A percentile compares a stretch with the other conserved stretches of the same genome.
Conservation (phyloP, 2,797 vertebrate genomes). For the Cygnus olor region DNA sequence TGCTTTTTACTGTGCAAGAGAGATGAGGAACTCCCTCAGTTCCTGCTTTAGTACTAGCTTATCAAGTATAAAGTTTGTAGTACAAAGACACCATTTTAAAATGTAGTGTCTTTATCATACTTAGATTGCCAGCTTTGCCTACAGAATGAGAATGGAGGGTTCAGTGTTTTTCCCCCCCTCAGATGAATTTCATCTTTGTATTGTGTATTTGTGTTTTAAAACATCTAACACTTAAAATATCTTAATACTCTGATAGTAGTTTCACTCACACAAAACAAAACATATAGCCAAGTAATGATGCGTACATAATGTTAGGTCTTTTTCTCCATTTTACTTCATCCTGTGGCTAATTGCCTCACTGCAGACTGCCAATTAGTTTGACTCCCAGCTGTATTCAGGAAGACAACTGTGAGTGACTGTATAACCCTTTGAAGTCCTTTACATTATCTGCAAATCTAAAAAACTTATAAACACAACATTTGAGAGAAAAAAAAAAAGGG, state of each 20-base stretch:
- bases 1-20: not conserved
- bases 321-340: constrained; percentile 34
- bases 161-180: not conserved
- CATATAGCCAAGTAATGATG: constrained; percentile 1
- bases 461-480: not conserved
- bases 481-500: not conserved
- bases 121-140: not conserved
- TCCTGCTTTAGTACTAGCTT: not conserved
- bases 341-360: constrained; percentile 35
- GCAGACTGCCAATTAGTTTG: constrained; percentile 36
- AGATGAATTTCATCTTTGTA: not conserved
- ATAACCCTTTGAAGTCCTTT: constrained; percentile 52
- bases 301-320: constrained; percentile 9
- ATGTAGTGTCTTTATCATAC: not conserved
- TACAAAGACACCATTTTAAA: not conserved
- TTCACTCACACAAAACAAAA: constrained; percentile 9
- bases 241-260: not conserved
- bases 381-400: constrained; percentile 35
- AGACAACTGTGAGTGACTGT: not conserved
- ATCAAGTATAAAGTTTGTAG: not conserved
- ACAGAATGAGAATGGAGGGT: not conserved
- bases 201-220: not conserved
- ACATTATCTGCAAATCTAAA: constrained; percentile 51
- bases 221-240: not conserved
- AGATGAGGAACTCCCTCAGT: not conserved